Percentiles rank a stretch among this genome's conserved stretches.
phyloP scores from a whole-genome alignment of 2,888 invertebrate genomes.

The Bellardia bayeri region DNA sequence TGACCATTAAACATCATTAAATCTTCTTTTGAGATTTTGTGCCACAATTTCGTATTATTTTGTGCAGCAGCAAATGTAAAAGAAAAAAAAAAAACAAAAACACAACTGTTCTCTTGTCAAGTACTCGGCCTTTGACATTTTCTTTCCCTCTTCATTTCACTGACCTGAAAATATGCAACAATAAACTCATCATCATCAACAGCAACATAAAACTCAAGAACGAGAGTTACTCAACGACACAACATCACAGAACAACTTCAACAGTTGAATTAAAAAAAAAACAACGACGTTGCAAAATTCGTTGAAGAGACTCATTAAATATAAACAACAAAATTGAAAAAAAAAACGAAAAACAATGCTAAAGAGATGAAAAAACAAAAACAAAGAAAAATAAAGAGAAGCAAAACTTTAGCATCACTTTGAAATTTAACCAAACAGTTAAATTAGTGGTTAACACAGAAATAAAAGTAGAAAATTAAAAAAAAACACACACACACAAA shows the following conservation, averaged over 20 bases:
- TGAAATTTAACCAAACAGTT: constrained; percentile 51
- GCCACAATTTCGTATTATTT: constrained; percentile 34
- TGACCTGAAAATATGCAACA: constrained; percentile 71
- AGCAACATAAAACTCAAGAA: constrained; percentile 40
- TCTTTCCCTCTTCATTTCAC: constrained; percentile 40
- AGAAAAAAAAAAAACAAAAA: not conserved
- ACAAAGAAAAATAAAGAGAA: constrained; percentile 1
- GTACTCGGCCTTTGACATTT: constrained; percentile 67
- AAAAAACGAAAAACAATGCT: not conserved
- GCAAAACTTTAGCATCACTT: constrained; percentile 43
- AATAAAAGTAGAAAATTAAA: constrained; percentile 21
- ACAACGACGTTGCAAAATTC: constrained; percentile 21
- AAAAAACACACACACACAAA: not conserved
- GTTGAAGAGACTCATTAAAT: constrained; percentile 66
- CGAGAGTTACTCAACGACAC: constrained; percentile 55
- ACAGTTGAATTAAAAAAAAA: constrained; percentile 34
- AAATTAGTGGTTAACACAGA: constrained; percentile 59
- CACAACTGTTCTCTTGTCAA: constrained; percentile 43
- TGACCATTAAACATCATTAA: constrained; percentile 61
- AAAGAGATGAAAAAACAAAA: not conserved
- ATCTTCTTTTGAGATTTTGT: constrained; percentile 32
- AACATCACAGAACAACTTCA: constrained; percentile 54
- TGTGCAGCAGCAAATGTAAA: constrained; percentile 26
- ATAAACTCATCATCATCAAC: constrained; percentile 55
- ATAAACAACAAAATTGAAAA: constrained; percentile 10